Conservation (phyloP, 1,140 invertebrate genomes). For the Dendroctonus valens region DNA sequence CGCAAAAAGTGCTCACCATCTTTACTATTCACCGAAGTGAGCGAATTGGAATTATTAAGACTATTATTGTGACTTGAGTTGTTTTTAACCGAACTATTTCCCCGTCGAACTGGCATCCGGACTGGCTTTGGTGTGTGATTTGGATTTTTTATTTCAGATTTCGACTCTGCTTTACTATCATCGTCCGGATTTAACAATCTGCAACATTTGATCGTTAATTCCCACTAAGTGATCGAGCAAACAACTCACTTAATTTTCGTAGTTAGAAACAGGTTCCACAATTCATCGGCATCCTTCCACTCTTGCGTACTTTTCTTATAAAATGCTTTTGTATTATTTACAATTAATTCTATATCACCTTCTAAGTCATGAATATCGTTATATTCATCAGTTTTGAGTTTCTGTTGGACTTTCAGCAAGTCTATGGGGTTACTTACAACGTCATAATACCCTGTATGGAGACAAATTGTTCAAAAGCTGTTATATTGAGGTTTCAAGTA, state of each 20-base stretch:
- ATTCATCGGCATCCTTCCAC: conserved; percentile 85
- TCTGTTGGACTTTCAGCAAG: conserved; percentile 91
- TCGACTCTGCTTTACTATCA: conserved; percentile 58
- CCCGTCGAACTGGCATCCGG: conserved; percentile 44
- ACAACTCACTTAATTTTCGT: conserved; percentile 52
- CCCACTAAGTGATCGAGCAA: neutral
- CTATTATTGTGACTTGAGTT: conserved; percentile 37
- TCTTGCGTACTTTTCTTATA: conserved; percentile 86
- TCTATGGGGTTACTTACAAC: conserved; percentile 92
- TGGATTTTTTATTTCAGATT: conserved; percentile 47
- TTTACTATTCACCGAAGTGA: conserved; percentile 62
- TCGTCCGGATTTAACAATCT: conserved; percentile 49
- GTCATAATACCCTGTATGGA: conserved; percentile 71
- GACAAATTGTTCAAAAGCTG: neutral
- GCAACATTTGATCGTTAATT: neutral
- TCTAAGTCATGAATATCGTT: conserved; percentile 85
- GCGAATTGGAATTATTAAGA: conserved; percentile 69
- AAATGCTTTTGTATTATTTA: conserved; percentile 90
- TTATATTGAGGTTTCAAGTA: neutral
- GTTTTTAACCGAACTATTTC: conserved; percentile 21
- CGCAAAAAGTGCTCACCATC: conserved; percentile 16
- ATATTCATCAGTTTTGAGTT: conserved; percentile 93
- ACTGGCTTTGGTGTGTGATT: conserved; percentile 39
- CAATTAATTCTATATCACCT: conserved; percentile 81
- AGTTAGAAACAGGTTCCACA: conserved; percentile 81